phyloP scores from a whole-genome alignment of 2,888 invertebrate species.

The Sphaerophoria rueppellii region DNA sequence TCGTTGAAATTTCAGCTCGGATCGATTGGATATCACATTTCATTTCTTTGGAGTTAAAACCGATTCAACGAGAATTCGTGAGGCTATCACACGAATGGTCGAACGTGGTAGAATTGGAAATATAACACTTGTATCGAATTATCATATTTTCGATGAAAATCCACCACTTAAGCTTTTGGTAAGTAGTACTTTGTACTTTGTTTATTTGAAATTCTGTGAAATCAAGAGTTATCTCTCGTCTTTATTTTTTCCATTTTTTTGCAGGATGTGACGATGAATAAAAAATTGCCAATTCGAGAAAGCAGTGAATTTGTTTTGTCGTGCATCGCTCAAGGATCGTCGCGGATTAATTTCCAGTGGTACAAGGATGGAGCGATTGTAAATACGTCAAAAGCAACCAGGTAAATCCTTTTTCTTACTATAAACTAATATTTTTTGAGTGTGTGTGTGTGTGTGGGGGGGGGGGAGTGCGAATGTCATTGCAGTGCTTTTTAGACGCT shows the following conservation, averaged over 20 bases:
- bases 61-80: constrained; percentile 80
- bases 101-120: constrained; percentile 85
- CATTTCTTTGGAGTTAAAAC: constrained; percentile 82
- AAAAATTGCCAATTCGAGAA: constrained; percentile 84
- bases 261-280: constrained; percentile 84
- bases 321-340: constrained; percentile 90
- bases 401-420: constrained; percentile 82
- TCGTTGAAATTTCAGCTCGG: constrained; percentile 75
- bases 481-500: too few relatives aligned
- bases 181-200: constrained; percentile 74
- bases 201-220: background rate
- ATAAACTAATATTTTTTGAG: too few relatives aligned
- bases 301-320: constrained; percentile 90
- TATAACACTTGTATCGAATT: constrained; percentile 85
- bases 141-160: constrained; percentile 88
- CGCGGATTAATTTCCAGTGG: constrained; percentile 90
- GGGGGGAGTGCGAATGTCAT: too few relatives aligned
- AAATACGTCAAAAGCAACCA: constrained; percentile 88
- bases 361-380: constrained; percentile 90
- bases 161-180: constrained; percentile 88
- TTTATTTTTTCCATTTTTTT: constrained; percentile 40
- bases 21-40: constrained; percentile 83
- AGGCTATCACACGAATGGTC: constrained; percentile 84
- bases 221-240: background rate
- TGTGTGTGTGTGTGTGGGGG: too few relatives aligned